These are phyloP conservation scores for Pheosia gnoma DNA, from an alignment of 2,888 invertebrate species.

Conservation along the genomic window DNA sequence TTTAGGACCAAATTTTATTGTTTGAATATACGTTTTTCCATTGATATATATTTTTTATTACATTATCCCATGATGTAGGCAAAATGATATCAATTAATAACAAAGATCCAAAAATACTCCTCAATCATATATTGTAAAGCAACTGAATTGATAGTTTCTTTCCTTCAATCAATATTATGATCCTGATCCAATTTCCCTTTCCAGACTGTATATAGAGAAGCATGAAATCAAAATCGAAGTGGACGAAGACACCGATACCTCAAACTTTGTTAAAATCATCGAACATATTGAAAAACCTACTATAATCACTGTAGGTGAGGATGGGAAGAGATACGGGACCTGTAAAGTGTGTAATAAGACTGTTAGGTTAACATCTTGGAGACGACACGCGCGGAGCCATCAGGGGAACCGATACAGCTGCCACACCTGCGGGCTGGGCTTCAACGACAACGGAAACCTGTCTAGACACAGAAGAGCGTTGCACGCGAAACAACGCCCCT, in stretches of 20 bases:
- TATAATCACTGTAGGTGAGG: constrained; percentile 24
- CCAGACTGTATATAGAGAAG: constrained; percentile 17
- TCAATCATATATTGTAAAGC: too few relatives aligned
- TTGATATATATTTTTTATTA: background rate
- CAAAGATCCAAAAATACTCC: too few relatives aligned
- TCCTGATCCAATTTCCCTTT: constrained; percentile 29
- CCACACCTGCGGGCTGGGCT: constrained; percentile 79
- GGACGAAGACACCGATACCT: background rate
- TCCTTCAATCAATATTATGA: constrained; percentile 5
- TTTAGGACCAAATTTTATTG: background rate
- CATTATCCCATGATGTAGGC: background rate
- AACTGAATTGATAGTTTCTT: too few relatives aligned
- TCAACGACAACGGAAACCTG: constrained; percentile 76
- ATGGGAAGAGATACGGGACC: constrained; percentile 44
- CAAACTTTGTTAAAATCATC: background rate
- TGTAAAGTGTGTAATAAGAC: constrained; percentile 72
- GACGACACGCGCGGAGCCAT: constrained; percentile 77
- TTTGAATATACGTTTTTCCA: background rate
- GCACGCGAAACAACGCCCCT: constrained; percentile 76
- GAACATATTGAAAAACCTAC: constrained; percentile 1
- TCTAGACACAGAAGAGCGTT: constrained; percentile 77
- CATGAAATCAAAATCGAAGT: constrained; percentile 12
- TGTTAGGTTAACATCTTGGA: constrained; percentile 57
- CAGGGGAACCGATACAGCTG: constrained; percentile 73
- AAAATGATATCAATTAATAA: too few relatives aligned